Percentiles rank a stretch among this genome's conserved stretches.
phyloP scores from a whole-genome alignment of 2,888 invertebrate species.

The Erebia epiphron region DNA sequence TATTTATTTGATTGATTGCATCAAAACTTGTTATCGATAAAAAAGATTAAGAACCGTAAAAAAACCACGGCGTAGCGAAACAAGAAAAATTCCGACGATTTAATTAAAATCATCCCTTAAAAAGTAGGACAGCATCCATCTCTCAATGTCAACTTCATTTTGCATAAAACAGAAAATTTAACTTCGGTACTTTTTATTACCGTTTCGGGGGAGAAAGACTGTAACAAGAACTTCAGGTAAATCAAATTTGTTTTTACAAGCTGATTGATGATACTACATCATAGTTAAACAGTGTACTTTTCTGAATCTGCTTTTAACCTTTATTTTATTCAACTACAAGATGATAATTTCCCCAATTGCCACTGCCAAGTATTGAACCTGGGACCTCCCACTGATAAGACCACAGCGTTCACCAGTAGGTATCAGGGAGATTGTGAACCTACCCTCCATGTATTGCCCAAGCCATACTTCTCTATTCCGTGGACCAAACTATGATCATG shows the following conservation, averaged over 20 bases:
- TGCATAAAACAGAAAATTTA: constrained; percentile 24
- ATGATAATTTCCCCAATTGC: no score
- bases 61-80: neutral
- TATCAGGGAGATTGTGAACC: no score
- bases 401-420: no score
- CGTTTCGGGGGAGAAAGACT: constrained; percentile 12
- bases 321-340: no score
- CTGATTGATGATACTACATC: neutral
- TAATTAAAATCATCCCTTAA: constrained; percentile 35
- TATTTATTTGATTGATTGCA: no score
- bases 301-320: neutral
- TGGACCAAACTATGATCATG: no score
- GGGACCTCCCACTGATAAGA: no score
- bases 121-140: constrained; percentile 35
- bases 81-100: constrained; percentile 26
- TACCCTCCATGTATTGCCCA: no score
- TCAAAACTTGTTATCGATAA: neutral
- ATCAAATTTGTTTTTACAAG: constrained; percentile 15
- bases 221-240: constrained; percentile 13
- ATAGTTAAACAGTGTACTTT: neutral
- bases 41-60: neutral
- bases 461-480: no score
- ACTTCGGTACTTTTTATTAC: constrained; percentile 10
- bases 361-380: no score
- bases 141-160: constrained; percentile 36